Percentiles rank a stretch among this genome's conserved stretches.
Evolutionary conservation across 1,140 invertebrate genomes (phyloP).

Genomic region (Protaetia brevitarsis): DNA sequence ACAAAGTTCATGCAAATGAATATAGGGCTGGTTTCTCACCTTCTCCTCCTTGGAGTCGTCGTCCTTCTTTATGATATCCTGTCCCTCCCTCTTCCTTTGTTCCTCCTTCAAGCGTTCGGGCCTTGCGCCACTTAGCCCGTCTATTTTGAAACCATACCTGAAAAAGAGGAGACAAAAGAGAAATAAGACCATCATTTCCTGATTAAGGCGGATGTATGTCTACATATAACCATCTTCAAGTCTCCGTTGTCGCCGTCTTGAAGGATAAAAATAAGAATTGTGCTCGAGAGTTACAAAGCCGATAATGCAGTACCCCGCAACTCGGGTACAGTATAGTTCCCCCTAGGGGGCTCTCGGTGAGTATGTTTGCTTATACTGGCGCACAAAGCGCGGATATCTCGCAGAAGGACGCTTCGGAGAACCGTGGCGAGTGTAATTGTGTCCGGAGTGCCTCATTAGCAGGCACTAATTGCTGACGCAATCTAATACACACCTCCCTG

Average conservation of each 20-base stretch:
- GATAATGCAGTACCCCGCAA: too few species aligned
- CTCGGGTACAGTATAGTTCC: too few species aligned
- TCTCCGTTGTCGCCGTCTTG: too few species aligned
- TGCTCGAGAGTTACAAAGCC: too few species aligned
- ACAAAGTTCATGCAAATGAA: too few species aligned
- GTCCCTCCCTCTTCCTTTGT: constrained; percentile 76
- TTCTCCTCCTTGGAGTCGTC: constrained; percentile 52
- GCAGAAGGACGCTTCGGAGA: constrained; percentile 20
- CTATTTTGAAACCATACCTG: constrained; percentile 96
- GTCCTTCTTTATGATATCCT: constrained; percentile 57
- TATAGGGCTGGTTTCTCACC: too few species aligned
- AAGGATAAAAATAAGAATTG: too few species aligned
- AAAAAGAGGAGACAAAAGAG: too few species aligned
- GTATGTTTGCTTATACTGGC: background rate
- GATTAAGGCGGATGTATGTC: too few species aligned
- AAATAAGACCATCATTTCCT: too few species aligned
- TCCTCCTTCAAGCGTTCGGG: constrained; percentile 86
- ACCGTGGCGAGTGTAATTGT: constrained; percentile 39
- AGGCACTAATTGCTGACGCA: constrained; percentile 40
- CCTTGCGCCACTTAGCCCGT: constrained; percentile 90
- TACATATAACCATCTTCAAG: too few species aligned
- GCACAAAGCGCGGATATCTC: constrained; percentile 18
- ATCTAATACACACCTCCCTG: constrained; percentile 42
- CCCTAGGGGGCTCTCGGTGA: background rate
- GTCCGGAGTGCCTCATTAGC: constrained; percentile 43